Conservation (phyloP, 2,113 vertebrate species). For the Eudyptes chrysolophus region DNA sequence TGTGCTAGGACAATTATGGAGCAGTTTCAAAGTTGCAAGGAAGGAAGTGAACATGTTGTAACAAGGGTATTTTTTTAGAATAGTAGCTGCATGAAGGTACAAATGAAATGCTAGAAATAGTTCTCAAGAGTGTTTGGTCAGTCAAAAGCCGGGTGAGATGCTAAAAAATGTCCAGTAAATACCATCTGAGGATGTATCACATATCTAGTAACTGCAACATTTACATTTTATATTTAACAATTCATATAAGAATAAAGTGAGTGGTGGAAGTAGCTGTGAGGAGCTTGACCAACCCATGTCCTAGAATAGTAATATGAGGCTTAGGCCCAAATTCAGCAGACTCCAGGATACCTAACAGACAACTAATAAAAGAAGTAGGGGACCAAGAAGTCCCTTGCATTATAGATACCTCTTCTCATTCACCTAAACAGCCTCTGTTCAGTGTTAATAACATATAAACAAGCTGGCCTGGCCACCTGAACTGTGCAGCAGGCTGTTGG, state of each 20-base stretch:
- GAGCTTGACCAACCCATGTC: background rate
- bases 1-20: background rate
- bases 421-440: background rate
- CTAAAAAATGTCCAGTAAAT: background rate
- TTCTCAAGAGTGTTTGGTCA: background rate
- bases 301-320: background rate
- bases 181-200: background rate
- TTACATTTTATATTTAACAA: background rate
- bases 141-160: background rate
- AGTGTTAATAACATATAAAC: background rate
- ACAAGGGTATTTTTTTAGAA: background rate
- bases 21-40: background rate
- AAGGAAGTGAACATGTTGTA: rapidly evolving
- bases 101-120: background rate
- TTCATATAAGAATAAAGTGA: background rate
- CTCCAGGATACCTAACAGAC: background rate
- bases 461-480: background rate
- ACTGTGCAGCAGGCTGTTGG: background rate
- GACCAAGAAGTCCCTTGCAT: background rate
- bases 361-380: background rate
- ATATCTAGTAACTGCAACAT: background rate
- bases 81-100: background rate
- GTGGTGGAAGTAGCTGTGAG: background rate
- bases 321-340: background rate
- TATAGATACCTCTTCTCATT: background rate